A percentile compares a stretch with the other conserved stretches of the same genome.
Evolutionary conservation across 2,797 vertebrate genomes (phyloP).

Genomic region (Crypturellus tataupa): DNA sequence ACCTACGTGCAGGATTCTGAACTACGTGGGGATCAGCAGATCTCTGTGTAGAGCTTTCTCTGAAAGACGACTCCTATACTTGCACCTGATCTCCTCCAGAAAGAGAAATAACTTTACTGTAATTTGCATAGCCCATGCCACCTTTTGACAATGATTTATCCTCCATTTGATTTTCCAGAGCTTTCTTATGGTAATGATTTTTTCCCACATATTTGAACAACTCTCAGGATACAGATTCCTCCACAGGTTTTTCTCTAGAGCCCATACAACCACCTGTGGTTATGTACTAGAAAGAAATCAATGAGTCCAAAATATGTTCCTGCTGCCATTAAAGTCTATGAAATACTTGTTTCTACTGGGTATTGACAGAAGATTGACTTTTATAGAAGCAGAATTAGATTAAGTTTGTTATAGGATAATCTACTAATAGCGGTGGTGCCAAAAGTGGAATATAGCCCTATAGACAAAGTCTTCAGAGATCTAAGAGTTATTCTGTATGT

Average conservation of each 20-base stretch:
- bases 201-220: not conserved
- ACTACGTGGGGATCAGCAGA: not conserved
- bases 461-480: not conserved
- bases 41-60: not conserved
- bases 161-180: constrained; percentile 3
- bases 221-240: not conserved
- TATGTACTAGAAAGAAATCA: not conserved
- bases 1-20: not conserved
- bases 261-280: not conserved
- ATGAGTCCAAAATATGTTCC: not conserved
- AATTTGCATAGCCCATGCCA: constrained; percentile 25
- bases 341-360: not conserved
- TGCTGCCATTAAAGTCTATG: not conserved
- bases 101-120: constrained; percentile 19
- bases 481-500: not conserved
- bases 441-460: not conserved
- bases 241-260: not conserved
- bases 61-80: not conserved
- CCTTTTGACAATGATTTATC: not conserved
- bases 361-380: not conserved
- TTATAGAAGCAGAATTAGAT: not conserved
- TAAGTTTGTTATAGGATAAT: not conserved
- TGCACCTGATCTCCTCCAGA: constrained; percentile 7
- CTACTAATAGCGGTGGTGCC: not conserved
- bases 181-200: not conserved